These are phyloP conservation scores for Cheiracanthium punctorium DNA, from an alignment of 2,888 invertebrate genomes.

Conservation along the genomic window DNA sequence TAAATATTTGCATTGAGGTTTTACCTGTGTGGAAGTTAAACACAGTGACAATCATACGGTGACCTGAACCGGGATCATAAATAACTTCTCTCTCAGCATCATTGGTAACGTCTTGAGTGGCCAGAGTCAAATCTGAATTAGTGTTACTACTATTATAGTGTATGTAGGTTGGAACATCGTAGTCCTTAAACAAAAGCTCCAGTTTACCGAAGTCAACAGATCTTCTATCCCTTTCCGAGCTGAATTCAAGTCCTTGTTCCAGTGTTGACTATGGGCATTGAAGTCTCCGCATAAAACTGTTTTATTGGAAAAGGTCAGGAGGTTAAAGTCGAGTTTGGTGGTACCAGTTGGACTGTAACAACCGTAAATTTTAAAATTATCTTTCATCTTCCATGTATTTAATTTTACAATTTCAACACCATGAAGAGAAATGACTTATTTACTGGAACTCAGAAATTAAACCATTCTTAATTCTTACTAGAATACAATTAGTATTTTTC, in stretches of 20 bases:
- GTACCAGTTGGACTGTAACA: slow-evolving; percentile 1
- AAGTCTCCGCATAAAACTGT: slow-evolving; percentile 9
- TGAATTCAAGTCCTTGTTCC: background rate
- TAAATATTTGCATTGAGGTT: background rate
- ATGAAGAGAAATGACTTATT: slow-evolving; percentile 23
- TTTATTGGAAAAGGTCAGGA: background rate
- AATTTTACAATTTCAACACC: slow-evolving; percentile 14
- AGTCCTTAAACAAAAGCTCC: slow-evolving; percentile 15
- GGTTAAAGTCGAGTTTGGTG: slow-evolving; percentile 9
- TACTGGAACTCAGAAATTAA: background rate
- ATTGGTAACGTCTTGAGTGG: background rate
- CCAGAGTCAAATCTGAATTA: slow-evolving; percentile 20
- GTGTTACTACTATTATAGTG: slow-evolving; percentile 3
- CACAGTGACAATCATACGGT: slow-evolving; percentile 11
- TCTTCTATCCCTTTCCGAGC: background rate
- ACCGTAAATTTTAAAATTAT: slow-evolving; percentile 16
- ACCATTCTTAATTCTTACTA: background rate
- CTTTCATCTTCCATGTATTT: background rate
- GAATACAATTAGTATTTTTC: background rate
- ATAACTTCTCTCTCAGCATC: background rate
- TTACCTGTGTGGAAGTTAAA: background rate
- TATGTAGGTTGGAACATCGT: slow-evolving; percentile 6
- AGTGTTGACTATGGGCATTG: slow-evolving; percentile 27
- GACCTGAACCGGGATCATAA: slow-evolving; percentile 13
- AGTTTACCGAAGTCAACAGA: slow-evolving; percentile 30